These are phyloP conservation scores for Dicycla oo DNA, from an alignment of 2,888 invertebrate species.

Conservation along the genomic window DNA sequence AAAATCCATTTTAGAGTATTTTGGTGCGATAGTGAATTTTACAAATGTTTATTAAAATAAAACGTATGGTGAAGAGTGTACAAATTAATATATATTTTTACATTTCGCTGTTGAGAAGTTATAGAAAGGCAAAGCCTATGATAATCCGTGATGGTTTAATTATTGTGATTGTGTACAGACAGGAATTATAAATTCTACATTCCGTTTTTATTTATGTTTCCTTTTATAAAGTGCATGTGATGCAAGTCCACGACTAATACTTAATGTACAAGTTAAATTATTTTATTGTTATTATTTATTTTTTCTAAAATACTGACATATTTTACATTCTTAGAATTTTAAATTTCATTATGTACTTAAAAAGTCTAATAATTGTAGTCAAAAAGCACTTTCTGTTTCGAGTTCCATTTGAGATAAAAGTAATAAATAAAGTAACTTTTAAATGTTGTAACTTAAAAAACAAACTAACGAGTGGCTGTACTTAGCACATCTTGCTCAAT, in stretches of 20 bases:
- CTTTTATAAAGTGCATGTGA: conserved; percentile 84
- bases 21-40: conserved; percentile 90
- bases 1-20: conserved; percentile 85
- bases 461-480: conserved; percentile 50
- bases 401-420: conserved; percentile 60
- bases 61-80: conserved; percentile 85
- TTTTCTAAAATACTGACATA: conserved; percentile 66
- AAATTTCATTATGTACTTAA: conserved; percentile 78
- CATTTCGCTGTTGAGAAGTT: conserved; percentile 88
- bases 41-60: conserved; percentile 86
- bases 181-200: conserved; percentile 90
- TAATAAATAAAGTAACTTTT: conserved; percentile 59
- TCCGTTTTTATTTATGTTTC: conserved; percentile 85
- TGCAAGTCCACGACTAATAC: conserved; percentile 90
- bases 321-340: conserved; percentile 68
- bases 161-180: conserved; percentile 88
- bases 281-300: conserved; percentile 78
- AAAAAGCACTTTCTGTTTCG: conserved; percentile 74
- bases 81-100: conserved; percentile 91
- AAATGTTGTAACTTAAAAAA: conserved; percentile 61
- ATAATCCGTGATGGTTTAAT: conserved; percentile 87
- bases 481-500: conserved; percentile 82
- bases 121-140: conserved; percentile 87
- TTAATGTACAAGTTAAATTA: conserved; percentile 82
- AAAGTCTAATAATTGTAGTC: conserved; percentile 67